Conservation (phyloP, 1,140 invertebrate species). For the Metaphire vulgaris region DNA sequence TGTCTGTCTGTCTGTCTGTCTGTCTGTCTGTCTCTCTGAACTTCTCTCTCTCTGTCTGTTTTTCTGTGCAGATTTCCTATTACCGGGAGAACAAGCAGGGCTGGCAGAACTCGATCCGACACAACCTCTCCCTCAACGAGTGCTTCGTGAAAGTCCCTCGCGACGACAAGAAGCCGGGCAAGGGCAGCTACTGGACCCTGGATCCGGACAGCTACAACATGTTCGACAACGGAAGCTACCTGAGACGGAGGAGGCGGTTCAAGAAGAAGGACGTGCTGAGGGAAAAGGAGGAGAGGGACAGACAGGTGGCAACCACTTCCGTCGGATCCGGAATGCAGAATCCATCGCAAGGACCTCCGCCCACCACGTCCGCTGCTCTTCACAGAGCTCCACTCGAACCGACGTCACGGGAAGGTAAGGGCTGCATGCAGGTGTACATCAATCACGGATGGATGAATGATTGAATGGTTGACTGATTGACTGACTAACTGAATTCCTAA, state of each 20-base stretch:
- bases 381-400: too few species aligned
- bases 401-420: background rate
- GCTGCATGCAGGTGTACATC: background rate
- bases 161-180: slow-evolving; percentile 84
- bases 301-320: background rate
- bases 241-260: slow-evolving; percentile 79
- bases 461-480: background rate
- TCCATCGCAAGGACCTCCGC: too few species aligned
- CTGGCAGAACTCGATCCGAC: slow-evolving; percentile 98
- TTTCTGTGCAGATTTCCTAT: slow-evolving; percentile 61
- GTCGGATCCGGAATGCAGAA: too few species aligned
- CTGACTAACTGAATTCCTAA: background rate
- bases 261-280: slow-evolving; percentile 82
- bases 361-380: too few species aligned
- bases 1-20: background rate
- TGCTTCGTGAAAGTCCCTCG: slow-evolving; percentile 94
- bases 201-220: slow-evolving; percentile 95
- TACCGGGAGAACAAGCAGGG: slow-evolving; percentile 96
- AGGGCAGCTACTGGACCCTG: slow-evolving; percentile 94
- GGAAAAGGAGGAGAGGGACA: slow-evolving; percentile 21
- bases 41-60: background rate
- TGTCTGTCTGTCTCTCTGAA: background rate
- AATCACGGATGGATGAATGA: background rate
- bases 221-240: slow-evolving; percentile 95
- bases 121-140: slow-evolving; percentile 94